Base-by-base conservation (phyloP, 1,140 invertebrate genomes). In the Glossosoma conforme region DNA sequence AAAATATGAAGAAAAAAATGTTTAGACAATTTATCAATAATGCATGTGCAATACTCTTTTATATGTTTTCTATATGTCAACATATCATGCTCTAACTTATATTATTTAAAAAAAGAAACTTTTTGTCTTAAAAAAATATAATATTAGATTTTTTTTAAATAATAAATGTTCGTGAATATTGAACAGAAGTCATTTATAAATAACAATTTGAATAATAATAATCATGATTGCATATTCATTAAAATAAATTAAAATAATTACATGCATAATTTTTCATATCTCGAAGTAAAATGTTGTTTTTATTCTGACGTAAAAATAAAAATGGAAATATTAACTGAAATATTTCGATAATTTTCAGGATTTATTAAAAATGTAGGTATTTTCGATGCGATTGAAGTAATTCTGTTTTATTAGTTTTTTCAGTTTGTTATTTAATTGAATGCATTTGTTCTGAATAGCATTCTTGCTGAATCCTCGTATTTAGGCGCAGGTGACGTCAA, bases 181-280 rank as follows among this genome's bases (percentile, higher is more conserved):
- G 30, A 33, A 43, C 30, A 37, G 30, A 44, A 28, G 14, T 33
- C 48, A 15, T 51, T 36, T 38, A 28, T 14, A 25, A 37, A 43
- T 21, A 44, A 44, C 48, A 51, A 19, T 51, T 33, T 51, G 41
- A 18, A 32, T 36, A 48, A 20, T 20, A n/a, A n/a, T n/a, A n/a
- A n/a, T n/a, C n/a, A 47, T 47, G 32, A 18, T 51, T 24, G 50
- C 55, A 42, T 52, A 56, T 44, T 47, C 35, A 48, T 46, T 42
- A 24, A 51, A 44, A 36, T 36, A 47, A 57, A 56, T 56, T 37
- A 49, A 55, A 45, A 47, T 38, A 51, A 47, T 46, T 10, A 50
- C 55, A 58, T 58, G 56, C 56, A 58, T 46, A 56, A 56, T 14
- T 46, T 50, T 52, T 48, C 48, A 58, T 37, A 53, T 50, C 43